Percentiles rank a stretch among this genome's conserved stretches.
Conservation (phyloP, 2,797 vertebrate species). For the Halcyon badia region DNA sequence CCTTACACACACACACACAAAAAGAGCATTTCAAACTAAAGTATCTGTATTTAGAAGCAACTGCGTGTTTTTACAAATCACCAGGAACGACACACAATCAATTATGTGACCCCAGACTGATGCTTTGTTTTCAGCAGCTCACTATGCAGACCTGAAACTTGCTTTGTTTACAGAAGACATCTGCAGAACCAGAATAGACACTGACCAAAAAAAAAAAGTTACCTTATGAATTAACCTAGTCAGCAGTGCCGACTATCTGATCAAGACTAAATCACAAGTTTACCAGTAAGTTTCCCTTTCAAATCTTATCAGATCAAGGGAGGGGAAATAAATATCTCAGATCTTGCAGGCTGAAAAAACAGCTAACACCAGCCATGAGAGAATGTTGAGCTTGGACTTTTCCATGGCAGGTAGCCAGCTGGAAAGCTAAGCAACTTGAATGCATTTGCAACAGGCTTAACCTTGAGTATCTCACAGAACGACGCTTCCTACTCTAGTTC, state of each 20-base stretch:
- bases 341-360: constrained; percentile 21
- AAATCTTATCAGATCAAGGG: constrained; percentile 15
- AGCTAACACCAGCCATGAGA: constrained; percentile 20
- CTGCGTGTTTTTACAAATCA: neutral
- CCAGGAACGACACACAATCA: neutral
- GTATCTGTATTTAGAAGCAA: neutral
- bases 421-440: constrained; percentile 39
- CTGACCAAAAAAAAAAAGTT: neutral
- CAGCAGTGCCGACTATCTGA: neutral
- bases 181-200: neutral
- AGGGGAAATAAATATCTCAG: constrained; percentile 19
- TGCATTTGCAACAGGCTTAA: constrained; percentile 21
- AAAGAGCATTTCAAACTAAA: neutral
- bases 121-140: neutral
- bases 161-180: neutral
- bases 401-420: constrained; percentile 48
- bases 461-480: neutral
- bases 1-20: no score
- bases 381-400: constrained; percentile 37
- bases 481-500: constrained; percentile 5
- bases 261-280: constrained; percentile 28
- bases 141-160: neutral
- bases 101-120: neutral
- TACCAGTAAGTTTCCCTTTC: neutral
- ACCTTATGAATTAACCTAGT: neutral